A percentile compares a stretch with the other conserved stretches of the same genome.
These are phyloP conservation scores for Trinectes maculatus DNA, from an alignment of 2,113 vertebrate genomes.

Conservation along the genomic window DNA sequence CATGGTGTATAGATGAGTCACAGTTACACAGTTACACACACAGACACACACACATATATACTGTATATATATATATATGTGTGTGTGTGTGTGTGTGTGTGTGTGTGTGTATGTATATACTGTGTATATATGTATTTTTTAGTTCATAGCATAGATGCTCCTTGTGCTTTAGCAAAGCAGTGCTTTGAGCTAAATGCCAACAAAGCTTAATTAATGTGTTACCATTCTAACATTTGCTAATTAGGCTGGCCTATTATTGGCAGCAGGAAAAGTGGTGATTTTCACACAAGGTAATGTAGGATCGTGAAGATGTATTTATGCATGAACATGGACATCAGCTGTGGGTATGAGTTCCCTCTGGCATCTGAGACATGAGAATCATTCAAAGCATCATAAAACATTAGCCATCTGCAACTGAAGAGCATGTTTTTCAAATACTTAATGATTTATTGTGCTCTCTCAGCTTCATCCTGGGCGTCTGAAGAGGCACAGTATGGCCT, in stretches of 20 bases:
- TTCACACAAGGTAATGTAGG: background rate
- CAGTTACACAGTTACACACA: too few relatives aligned
- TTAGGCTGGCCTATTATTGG: too few relatives aligned
- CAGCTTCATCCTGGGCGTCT: background rate
- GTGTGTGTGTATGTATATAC: too few relatives aligned
- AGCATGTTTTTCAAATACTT: background rate
- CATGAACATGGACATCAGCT: background rate
- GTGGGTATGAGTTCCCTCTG: background rate
- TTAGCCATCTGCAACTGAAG: background rate
- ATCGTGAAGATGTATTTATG: background rate
- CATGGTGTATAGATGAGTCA: background rate
- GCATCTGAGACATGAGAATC: background rate
- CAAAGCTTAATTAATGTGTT: background rate
- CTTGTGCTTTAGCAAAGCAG: background rate
- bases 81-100: too few relatives aligned
- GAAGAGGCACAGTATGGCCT: slow-evolving; percentile 8
- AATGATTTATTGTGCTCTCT: slow-evolving; percentile 1
- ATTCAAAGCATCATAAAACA: background rate
- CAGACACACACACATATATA: too few relatives aligned
- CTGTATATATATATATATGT: too few relatives aligned
- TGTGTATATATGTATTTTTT: background rate
- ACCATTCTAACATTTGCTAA: background rate
- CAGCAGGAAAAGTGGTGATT: too few relatives aligned
- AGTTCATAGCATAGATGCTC: too few relatives aligned
- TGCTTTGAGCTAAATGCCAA: background rate